phyloP scores from a whole-genome alignment of 2,888 invertebrate genomes.

The Dryadula phaetusa region DNA sequence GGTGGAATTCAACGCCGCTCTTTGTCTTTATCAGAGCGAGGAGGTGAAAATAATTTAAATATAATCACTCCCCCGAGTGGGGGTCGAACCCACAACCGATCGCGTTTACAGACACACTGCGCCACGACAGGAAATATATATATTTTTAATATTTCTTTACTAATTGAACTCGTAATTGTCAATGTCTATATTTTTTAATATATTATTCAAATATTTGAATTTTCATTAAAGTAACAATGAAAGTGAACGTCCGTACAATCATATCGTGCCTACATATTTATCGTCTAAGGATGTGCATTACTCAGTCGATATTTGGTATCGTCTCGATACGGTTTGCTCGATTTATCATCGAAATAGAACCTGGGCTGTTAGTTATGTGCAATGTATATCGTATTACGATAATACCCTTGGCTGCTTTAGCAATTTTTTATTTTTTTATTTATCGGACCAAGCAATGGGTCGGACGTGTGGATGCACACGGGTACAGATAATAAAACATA shows the following conservation, averaged over 20 bases:
- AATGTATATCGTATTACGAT: constrained; percentile 70
- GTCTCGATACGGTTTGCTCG: constrained; percentile 71
- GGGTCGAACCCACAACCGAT: too few relatives aligned
- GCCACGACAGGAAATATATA: too few relatives aligned
- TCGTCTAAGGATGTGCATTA: constrained; percentile 46
- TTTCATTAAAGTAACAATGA: constrained; percentile 14
- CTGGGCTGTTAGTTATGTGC: constrained; percentile 65
- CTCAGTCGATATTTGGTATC: constrained; percentile 66
- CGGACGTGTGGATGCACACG: constrained; percentile 37
- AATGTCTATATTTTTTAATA: neutral
- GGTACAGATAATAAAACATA: constrained; percentile 37
- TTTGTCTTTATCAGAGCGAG: too few relatives aligned
- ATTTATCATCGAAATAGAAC: constrained; percentile 72
- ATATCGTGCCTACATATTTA: constrained; percentile 48
- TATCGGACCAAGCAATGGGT: constrained; percentile 48
- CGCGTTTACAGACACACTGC: too few relatives aligned
- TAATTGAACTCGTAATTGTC: too few relatives aligned
- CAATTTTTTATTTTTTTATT: constrained; percentile 54
- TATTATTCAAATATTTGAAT: neutral
- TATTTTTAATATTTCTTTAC: too few relatives aligned
- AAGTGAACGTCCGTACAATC: constrained; percentile 42
- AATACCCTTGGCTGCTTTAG: constrained; percentile 63
- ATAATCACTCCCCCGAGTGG: too few relatives aligned
- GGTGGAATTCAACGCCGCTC: too few relatives aligned
- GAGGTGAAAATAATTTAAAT: too few relatives aligned